Evolutionary conservation across 1,140 invertebrate species (phyloP), one percentile per base, ranked within the genome.

Genomic region (Chlorops oryzae): DNA sequence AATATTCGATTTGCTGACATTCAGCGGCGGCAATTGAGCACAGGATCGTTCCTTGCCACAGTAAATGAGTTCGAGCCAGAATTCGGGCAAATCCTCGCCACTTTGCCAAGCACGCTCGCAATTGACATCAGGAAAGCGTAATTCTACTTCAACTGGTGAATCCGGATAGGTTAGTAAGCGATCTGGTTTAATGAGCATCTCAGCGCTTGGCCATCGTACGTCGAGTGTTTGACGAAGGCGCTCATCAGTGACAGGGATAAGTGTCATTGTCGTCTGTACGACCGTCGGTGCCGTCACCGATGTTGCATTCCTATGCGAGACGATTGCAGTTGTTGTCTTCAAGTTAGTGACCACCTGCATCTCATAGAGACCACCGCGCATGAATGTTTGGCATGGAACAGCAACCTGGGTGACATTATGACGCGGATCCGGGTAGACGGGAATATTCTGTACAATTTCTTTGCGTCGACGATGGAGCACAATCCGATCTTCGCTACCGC

Each of bases 161-260:
- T 81, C 82, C 5, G 87, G 87, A 72, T 88, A 90, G n/a, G 87
- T 90, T 50, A 80, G 78, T 21, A 89, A 80, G 42, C 82, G 78
- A 58, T 85, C 81, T 1, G 86, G 85, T 45, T 81, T 83, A 22
- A 89, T 74, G 13, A 77, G 78, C 46, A 90, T 69, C 51, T 80
- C 81, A 2, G 84, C 83, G 32, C 75, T 78, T 3, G 87, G 87
- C 87, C 87, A 90, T 73, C 84, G 77, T 13, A 90, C 87, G 53
- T 90, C 86, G 9, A 72, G 55, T 1, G 65, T 69, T 40, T 72
- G 65, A 24, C 55, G 40, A n/a, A 71, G 32, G 3, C 65, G 56
- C 50, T 70, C 68, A 45, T 71, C 69, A 46, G 54, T 55, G 0
- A 57, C 28, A 0, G 65, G 65, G 56, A 69, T 63, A 22, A 69